Evolutionary conservation across 37 sponge, comb jelly and placozoan species (phyloP).

Genomic region (Haliclona indistincta): DNA sequence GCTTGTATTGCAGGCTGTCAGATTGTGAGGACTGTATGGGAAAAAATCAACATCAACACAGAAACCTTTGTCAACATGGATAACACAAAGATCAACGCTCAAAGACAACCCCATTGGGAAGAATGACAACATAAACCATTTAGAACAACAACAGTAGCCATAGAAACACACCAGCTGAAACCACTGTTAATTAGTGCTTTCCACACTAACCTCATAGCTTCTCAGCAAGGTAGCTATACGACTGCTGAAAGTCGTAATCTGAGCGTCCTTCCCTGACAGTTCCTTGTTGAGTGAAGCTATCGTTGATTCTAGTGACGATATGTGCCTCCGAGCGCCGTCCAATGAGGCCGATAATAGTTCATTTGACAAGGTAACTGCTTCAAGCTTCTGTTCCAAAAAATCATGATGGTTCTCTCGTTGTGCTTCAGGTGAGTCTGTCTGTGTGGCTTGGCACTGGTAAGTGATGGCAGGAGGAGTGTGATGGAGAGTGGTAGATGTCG

Average conservation of each 20-base stretch:
- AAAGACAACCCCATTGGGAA: too few relatives aligned
- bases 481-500: too few relatives aligned
- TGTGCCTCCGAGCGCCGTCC: neutral
- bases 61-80: too few relatives aligned
- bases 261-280: neutral
- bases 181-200: too few relatives aligned
- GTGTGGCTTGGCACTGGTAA: neutral
- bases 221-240: neutral
- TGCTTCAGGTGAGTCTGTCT: too few relatives aligned
- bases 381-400: neutral
- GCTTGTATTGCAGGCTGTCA: conserved; percentile 24
- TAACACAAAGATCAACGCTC: too few relatives aligned
- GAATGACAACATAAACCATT: too few relatives aligned
- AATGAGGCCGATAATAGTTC: conserved; percentile 7
- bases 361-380: neutral
- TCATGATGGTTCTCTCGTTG: too few relatives aligned
- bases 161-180: too few relatives aligned
- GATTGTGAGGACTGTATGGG: neutral
- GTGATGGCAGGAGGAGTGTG: neutral
- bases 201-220: conserved; percentile 3
- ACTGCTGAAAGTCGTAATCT: neutral
- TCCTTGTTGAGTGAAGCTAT: neutral
- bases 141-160: too few relatives aligned
- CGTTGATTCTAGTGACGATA: neutral
- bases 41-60: too few relatives aligned